Evolutionary conservation across 2,113 vertebrate species (phyloP).

Genomic region (Orthochromis indermauri): DNA sequence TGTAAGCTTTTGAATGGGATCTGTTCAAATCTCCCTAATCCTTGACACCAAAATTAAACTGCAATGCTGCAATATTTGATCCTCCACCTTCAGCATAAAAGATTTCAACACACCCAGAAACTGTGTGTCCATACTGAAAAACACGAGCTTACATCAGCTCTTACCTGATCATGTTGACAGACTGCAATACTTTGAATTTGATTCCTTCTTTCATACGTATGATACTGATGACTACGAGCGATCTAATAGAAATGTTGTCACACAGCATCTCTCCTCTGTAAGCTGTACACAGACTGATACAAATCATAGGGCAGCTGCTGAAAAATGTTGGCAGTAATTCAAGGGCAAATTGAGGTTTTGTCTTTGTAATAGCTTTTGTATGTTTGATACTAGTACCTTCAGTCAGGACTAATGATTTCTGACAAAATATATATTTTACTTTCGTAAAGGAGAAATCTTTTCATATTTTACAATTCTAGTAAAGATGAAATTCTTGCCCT

Average conservation of each 20-base stretch:
- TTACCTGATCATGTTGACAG: neutral
- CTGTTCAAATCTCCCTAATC: slow-evolving; percentile 49
- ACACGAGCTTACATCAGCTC: neutral
- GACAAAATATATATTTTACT: neutral
- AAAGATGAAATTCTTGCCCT: neutral
- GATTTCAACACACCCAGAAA: neutral
- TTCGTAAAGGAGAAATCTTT: neutral
- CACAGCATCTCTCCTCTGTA: neutral
- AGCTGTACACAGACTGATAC: neutral
- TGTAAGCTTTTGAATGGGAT: slow-evolving; percentile 40
- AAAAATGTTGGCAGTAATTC: neutral
- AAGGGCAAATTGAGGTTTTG: neutral
- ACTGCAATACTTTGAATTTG: neutral
- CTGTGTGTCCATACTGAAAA: neutral
- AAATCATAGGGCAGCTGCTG: neutral
- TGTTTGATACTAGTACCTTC: neutral
- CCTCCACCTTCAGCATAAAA: slow-evolving; percentile 5
- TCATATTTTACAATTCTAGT: neutral
- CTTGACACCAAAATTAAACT: slow-evolving; percentile 49
- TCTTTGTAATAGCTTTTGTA: neutral
- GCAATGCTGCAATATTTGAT: slow-evolving; percentile 31
- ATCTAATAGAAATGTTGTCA: neutral
- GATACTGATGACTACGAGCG: neutral
- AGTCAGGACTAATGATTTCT: neutral
- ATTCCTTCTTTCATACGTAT: neutral